Evolutionary conservation across 2,113 vertebrate species (phyloP).

Genomic region (Spea multiplicata): DNA sequence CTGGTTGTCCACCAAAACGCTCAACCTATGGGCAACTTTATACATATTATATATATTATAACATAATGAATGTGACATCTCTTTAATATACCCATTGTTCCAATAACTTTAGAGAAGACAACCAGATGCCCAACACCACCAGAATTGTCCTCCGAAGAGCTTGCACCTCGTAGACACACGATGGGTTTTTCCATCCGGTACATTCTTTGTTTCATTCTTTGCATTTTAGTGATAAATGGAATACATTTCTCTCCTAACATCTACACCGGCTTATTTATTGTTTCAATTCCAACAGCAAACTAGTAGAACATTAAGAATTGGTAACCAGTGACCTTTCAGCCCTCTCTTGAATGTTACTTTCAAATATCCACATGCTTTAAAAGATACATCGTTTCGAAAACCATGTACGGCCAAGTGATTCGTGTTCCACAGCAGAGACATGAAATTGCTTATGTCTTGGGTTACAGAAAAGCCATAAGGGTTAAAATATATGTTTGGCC

Average conservation of each 20-base stretch:
- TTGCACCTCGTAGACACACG: too few species aligned
- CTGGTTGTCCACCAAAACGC: too few species aligned
- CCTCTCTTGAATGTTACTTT: not conserved
- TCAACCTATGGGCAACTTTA: too few species aligned
- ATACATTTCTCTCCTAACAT: not conserved
- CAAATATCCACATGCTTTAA: not conserved
- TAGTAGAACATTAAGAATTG: not conserved
- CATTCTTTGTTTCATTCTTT: not conserved
- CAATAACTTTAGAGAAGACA: too few species aligned
- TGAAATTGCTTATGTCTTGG: slow-evolving; percentile 1
- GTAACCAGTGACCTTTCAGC: not conserved
- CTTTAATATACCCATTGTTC: too few species aligned
- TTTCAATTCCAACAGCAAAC: not conserved
- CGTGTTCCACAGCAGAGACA: not conserved
- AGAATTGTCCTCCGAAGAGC: too few species aligned
- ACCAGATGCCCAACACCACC: too few species aligned
- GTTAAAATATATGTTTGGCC: not conserved
- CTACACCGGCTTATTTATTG: not conserved
- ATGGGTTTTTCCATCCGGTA: too few species aligned
- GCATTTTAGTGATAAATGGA: not conserved
- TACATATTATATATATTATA: too few species aligned
- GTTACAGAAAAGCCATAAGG: not conserved
- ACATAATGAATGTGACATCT: too few species aligned
- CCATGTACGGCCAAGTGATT: not conserved
- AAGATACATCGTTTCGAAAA: not conserved